These are phyloP conservation scores for Capromys pilorides DNA, from an alignment of 2,797 vertebrate species.

Conservation along the genomic window DNA sequence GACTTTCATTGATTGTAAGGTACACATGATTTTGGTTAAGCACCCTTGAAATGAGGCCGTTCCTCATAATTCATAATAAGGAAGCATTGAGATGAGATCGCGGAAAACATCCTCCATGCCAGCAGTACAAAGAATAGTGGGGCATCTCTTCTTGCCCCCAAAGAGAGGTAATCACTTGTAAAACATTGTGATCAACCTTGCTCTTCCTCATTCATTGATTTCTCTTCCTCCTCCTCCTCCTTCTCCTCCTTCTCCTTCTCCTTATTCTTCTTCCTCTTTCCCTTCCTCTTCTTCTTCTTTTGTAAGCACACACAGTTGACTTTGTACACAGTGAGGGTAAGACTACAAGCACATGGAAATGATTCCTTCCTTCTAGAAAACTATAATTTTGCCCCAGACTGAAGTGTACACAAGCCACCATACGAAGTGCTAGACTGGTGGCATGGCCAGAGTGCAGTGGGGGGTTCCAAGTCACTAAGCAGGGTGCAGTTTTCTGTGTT, in stretches of 20 bases:
- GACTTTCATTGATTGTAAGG: constrained; percentile 34
- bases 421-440: constrained; percentile 72
- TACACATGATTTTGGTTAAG: constrained; percentile 35
- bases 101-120: background rate
- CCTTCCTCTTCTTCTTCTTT: no score
- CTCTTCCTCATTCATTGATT: background rate
- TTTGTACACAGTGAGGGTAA: background rate
- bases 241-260: no score
- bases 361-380: constrained; percentile 47
- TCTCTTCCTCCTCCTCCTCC: background rate
- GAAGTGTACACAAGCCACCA: constrained; percentile 70
- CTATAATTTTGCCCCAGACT: constrained; percentile 76
- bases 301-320: background rate
- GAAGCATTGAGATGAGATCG: constrained; percentile 15
- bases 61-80: background rate
- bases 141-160: background rate
- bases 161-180: background rate
- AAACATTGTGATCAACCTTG: background rate
- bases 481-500: background rate
- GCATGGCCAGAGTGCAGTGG: constrained; percentile 63
- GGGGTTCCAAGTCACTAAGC: background rate
- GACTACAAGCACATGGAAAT: constrained; percentile 21
- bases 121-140: background rate
- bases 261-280: no score
- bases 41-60: background rate